Evolutionary conservation across 1,140 invertebrate species (phyloP), one percentile per base, ranked within the genome.

Genomic region (Zaprionus taronus): DNA sequence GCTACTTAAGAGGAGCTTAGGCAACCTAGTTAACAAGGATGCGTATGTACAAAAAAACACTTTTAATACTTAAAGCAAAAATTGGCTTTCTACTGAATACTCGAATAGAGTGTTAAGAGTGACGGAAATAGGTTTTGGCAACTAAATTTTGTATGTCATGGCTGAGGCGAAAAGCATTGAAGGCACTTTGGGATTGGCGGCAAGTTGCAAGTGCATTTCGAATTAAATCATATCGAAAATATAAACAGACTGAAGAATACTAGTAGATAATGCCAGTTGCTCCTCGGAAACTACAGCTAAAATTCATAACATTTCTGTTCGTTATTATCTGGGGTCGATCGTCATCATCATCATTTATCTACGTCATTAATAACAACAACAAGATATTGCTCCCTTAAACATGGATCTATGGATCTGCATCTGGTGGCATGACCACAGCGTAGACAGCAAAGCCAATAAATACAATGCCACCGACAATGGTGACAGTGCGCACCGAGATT

Each of bases 401-500:
- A 99, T 47, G 9, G 41, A 62, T 78, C 77, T 92, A 91, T 5
- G 91, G 64, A 72, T 92, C 91, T 34, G 9, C 31, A 61, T 93
- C 78, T 51, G 92, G 91, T 36, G 75, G 84, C 63, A 92, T 82
- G 38, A 91, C 73, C 22, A 93, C 76, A 51, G 92, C 89, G 58
- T 91, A 93, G 41, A 90, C 68, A 49, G 92, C 92, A 77, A 93
- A 93, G 44, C 91, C 79, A 60, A 94, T 73, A 72, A 91, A 72
- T 81, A 94, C 81, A 86, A 83, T 73, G 93, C 94, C 53, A 77
- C 84, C 73, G 80, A 93, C 69, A 81, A 93, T 61, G 93, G 93
- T 91, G 66, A 93, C 57, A 93, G 94, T 92, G 93, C 94, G 63
- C 71, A 93, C 97, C 77, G 98, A 99, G 93, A 99, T 99, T 94